Evolutionary conservation across 2,888 invertebrate genomes (phyloP).

Genomic region (Baccha elongata): DNA sequence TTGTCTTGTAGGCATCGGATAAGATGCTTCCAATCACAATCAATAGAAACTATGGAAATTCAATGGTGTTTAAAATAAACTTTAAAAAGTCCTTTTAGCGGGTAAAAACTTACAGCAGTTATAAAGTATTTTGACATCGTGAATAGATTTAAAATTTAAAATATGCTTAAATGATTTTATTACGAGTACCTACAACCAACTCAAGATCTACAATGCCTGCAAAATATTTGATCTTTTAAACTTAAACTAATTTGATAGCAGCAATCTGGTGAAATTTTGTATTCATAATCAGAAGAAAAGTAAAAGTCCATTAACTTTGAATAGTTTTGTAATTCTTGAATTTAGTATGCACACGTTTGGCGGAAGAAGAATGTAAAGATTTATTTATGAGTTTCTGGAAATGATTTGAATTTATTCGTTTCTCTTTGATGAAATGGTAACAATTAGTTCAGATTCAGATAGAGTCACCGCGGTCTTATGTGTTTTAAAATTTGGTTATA

Average conservation of each 20-base stretch:
- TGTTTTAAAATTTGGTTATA: neutral
- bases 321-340: constrained; percentile 24
- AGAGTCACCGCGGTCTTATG: neutral
- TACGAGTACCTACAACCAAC: constrained; percentile 28
- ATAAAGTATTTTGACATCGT: constrained; percentile 34
- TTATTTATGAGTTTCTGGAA: neutral
- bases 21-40: constrained; percentile 13
- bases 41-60: constrained; percentile 13
- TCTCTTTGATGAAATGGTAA: neutral
- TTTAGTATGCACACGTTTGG: constrained; percentile 8
- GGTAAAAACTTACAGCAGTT: constrained; percentile 38
- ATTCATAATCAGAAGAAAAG: constrained; percentile 33
- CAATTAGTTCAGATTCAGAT: neutral
- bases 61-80: neutral
- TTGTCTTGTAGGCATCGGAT: constrained; percentile 27
- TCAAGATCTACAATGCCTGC: constrained; percentile 14
- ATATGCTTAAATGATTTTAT: neutral
- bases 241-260: constrained; percentile 39
- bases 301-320: constrained; percentile 23
- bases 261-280: constrained; percentile 43
- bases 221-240: constrained; percentile 33
- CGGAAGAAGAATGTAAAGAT: constrained; percentile 6
- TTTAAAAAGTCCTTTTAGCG: neutral
- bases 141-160: neutral
- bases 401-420: constrained; percentile 2